These are phyloP conservation scores for Trichosurus vulpecula DNA, from an alignment of 2,797 vertebrate genomes.

Conservation along the genomic window DNA sequence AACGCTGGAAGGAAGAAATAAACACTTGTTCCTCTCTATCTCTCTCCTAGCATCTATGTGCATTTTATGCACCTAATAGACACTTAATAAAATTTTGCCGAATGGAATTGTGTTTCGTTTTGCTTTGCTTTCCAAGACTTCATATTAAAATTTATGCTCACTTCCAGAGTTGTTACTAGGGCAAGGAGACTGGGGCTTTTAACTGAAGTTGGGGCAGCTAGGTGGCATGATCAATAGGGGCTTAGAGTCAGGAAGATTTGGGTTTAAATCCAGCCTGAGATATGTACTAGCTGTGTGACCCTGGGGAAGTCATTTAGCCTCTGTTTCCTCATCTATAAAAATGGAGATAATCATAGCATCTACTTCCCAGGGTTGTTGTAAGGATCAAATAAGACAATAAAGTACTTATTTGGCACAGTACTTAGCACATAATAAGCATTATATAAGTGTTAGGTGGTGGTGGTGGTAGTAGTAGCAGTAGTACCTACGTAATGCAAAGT, in stretches of 20 bases:
- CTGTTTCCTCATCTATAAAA: too few species aligned
- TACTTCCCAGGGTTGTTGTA: neutral
- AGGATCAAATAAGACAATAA: neutral
- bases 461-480: too few species aligned
- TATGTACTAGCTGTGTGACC: neutral
- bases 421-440: neutral
- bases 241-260: neutral
- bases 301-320: neutral
- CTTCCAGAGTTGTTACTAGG: neutral
- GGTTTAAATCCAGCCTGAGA: neutral
- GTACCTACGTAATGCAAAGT: too few species aligned
- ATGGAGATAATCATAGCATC: too few species aligned
- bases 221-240: neutral
- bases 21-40: neutral
- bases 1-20: neutral
- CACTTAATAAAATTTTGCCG: neutral
- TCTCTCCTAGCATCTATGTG: neutral
- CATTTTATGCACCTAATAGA: neutral
- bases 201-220: neutral
- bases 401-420: neutral
- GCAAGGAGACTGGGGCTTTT: neutral
- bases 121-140: constrained; percentile 28
- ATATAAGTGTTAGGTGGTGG: neutral
- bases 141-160: neutral
- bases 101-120: constrained; percentile 22